Evolutionary conservation across 2,888 invertebrate genomes (phyloP), one percentile per base, ranked within the genome.

Genomic region (Pterostichus niger): DNA sequence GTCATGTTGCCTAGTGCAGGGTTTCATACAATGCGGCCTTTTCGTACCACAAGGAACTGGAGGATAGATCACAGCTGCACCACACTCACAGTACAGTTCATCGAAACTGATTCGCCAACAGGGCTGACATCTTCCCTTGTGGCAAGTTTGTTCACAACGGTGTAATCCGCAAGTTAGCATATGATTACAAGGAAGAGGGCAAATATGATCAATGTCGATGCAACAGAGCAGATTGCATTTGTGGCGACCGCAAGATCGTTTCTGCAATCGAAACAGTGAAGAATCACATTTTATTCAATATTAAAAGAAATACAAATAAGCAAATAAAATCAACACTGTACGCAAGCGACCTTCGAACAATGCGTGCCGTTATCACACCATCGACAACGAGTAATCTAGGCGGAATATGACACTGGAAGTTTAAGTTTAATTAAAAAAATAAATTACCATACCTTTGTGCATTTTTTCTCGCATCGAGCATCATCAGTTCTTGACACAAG

Each of bases 11-110:
- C 97, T 92, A 0, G 93, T 92, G 89, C 99, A 99, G 0, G 94
- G 94, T 15, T 93, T 92, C 61, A 91, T 90, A 91, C 99, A 99
- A 2, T 92, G 90, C 0, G 99, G 99, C 3, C 95, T 94, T 84
- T 94, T 94, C 0, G 97, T 95, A 15, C 99, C 99, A 89, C 99
- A 99, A 0, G 96, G 94, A 75, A 99, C 94, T 0, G 99, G 99
- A 0, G 99, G 99, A 88, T 95, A 95, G 79, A 96, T 90, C 40
- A 98, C 96, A 85, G 95, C 94, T 0, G 93, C 92, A 6, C 99
- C 98, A 89, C 99, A 99, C 88, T 95, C 95, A 89, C 99, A 99
- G 17, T 93, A 93, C 76, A 99, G 91, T 90, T 99, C 99, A 78
- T 97, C 96, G 90, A 98, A 98, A 93, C 96, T 94, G 86, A 95